phyloP scores from a whole-genome alignment of 2,888 invertebrate genomes.

The Brassicogethes aeneus region DNA sequence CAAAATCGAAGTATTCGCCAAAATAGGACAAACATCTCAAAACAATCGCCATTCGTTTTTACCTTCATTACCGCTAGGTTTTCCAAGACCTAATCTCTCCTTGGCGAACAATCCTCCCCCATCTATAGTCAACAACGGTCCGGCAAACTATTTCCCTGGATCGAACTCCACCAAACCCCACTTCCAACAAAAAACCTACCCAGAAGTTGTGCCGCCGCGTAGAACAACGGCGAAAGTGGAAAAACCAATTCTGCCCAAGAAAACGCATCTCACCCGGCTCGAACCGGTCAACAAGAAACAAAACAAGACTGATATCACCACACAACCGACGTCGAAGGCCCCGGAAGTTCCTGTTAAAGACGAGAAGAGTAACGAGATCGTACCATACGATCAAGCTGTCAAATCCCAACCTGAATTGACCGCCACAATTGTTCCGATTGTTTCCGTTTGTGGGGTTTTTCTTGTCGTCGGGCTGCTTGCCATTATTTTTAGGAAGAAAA shows the following conservation, averaged over 20 bases:
- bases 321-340: conserved; percentile 3
- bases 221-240: conserved; percentile 14
- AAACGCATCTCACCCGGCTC: neutral
- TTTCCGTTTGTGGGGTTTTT: conserved; percentile 61
- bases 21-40: conserved; percentile 43
- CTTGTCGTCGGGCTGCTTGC: conserved; percentile 57
- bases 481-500: conserved; percentile 62
- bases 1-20: conserved; percentile 60
- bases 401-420: conserved; percentile 47
- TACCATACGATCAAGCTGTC: conserved; percentile 33
- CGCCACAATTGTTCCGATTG: conserved; percentile 60
- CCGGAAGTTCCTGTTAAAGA: conserved; percentile 6
- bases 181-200: conserved; percentile 21
- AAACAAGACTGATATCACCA: conserved; percentile 4
- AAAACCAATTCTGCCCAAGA: conserved; percentile 4
- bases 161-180: conserved; percentile 9
- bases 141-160: conserved; percentile 6
- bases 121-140: conserved; percentile 24
- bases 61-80: conserved; percentile 16
- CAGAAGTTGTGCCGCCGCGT: conserved; percentile 10
- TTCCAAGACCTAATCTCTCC: conserved; percentile 5
- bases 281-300: conserved; percentile 5
- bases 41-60: conserved; percentile 25
- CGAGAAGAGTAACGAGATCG: conserved; percentile 17
- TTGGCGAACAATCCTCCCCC: conserved; percentile 21